Evolutionary conservation across 2,888 invertebrate species (phyloP).

Genomic region (Oscheius onirici): DNA sequence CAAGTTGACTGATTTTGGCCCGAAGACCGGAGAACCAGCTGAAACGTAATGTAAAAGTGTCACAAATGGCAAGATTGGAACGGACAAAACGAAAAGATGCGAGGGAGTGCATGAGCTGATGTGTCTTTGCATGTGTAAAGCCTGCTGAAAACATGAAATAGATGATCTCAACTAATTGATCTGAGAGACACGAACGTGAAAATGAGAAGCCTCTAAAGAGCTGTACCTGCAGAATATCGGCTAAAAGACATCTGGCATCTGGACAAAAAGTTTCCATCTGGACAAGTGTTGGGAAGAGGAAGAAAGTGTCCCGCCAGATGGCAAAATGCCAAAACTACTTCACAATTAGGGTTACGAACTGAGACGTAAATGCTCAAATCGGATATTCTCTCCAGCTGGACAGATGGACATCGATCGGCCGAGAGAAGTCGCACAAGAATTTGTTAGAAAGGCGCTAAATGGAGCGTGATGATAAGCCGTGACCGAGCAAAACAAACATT

Average conservation of each 20-base stretch:
- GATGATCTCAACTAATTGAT: constrained; percentile 21
- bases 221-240: background rate
- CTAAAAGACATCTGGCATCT: background rate
- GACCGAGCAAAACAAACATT: background rate
- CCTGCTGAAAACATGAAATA: constrained; percentile 28
- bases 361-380: background rate
- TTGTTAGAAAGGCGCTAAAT: background rate
- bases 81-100: too few relatives aligned
- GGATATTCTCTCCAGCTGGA: background rate
- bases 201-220: too few relatives aligned
- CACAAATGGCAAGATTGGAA: too few relatives aligned
- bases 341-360: background rate
- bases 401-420: constrained; percentile 1
- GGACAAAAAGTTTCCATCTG: background rate
- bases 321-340: background rate
- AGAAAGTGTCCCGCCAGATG: background rate
- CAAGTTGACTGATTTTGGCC: constrained; percentile 53
- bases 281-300: background rate
- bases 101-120: background rate
- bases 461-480: background rate
- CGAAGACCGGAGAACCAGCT: constrained; percentile 63
- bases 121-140: constrained; percentile 11
- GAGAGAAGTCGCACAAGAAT: background rate
- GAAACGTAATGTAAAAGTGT: constrained; percentile 27
- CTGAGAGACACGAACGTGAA: background rate